phyloP scores from a whole-genome alignment of 2,113 vertebrate species.

The Paracanthobrama guichenoti region DNA sequence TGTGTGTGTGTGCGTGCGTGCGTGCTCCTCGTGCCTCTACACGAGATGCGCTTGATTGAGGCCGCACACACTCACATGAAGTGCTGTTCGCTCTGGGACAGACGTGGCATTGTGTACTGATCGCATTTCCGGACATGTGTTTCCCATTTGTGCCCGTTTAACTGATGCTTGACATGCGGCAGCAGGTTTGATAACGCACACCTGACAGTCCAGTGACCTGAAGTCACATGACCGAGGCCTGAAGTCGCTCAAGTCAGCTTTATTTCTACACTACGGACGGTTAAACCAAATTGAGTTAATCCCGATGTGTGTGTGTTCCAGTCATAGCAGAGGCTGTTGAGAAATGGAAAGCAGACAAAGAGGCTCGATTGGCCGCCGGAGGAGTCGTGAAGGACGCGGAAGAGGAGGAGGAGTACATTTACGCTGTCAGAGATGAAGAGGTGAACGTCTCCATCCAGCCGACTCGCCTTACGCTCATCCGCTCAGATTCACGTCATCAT shows the following conservation, averaged over 20 bases:
- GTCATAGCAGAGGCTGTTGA: conserved; percentile 83
- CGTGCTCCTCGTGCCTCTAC: too few relatives aligned
- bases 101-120: conserved; percentile 21
- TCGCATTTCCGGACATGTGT: conserved; percentile 42
- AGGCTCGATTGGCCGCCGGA: conserved; percentile 73
- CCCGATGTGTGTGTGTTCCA: conserved; percentile 54
- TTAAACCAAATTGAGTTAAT: not conserved
- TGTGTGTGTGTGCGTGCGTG: too few relatives aligned
- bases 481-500: too few relatives aligned
- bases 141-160: conserved; percentile 48
- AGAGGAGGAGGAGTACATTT: conserved; percentile 91
- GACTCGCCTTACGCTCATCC: too few relatives aligned
- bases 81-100: not conserved
- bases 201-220: conserved; percentile 26
- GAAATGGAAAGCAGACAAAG: conserved; percentile 86
- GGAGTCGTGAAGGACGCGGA: conserved; percentile 77
- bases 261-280: too few relatives aligned
- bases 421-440: conserved; percentile 83
- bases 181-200: conserved; percentile 27
- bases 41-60: too few relatives aligned
- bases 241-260: too few relatives aligned
- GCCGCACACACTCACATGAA: not conserved
- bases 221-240: not conserved
- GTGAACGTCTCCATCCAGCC: conserved; percentile 60
- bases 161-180: not conserved